Base-by-base conservation (phyloP, 1,140 invertebrate species). In the Hermetia illucens region DNA sequence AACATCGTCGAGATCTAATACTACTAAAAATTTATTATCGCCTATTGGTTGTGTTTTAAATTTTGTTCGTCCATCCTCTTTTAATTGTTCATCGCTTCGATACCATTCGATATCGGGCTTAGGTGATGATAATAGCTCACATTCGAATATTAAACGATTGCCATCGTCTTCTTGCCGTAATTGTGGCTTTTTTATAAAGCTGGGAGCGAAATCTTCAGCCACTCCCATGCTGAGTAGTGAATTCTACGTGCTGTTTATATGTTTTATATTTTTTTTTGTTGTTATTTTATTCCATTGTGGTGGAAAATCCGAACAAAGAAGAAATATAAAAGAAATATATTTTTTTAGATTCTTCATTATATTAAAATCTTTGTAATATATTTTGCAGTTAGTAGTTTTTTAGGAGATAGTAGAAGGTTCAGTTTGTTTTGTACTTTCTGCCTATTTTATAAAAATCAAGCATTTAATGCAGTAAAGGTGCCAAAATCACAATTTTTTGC, bases 131-230 rank as follows among this genome's bases (percentile, higher is more conserved):
- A 86, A 68, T 44, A 95, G 70, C 58, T 91, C 81, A 65, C 91
- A 95, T 64, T 95, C 91, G 68, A 96, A 94, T 43, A 95, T 78
- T 52, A 96, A 72, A 57, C 87, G 79, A 65, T 94, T 93, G 45
- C 91, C 90, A 58, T 93, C 90, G 64, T 94, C 89, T 63, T 93
- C 90, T 63, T 95, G 91, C 42, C 88, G 74, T 38, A 95, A 76
- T 61, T 89, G 84, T 44, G 92, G 92, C 76, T 95, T 96, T 67
- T 94, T 86, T 36, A 85, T 88, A 71, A 96, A 95, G 71, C 86
- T 92, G 61, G 92, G 92, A 63, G 92, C 88, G 66, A 92, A 88
- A 65, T 93, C 89, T 64, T 94, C 89, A 59, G 53, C 57, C 47
- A 60, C 57, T 48, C 57, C 57, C 57, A 60, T 60, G 46, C 6